Base-by-base conservation (phyloP, 2,797 vertebrate genomes). In the Sternarchorhynchus goeldii region DNA sequence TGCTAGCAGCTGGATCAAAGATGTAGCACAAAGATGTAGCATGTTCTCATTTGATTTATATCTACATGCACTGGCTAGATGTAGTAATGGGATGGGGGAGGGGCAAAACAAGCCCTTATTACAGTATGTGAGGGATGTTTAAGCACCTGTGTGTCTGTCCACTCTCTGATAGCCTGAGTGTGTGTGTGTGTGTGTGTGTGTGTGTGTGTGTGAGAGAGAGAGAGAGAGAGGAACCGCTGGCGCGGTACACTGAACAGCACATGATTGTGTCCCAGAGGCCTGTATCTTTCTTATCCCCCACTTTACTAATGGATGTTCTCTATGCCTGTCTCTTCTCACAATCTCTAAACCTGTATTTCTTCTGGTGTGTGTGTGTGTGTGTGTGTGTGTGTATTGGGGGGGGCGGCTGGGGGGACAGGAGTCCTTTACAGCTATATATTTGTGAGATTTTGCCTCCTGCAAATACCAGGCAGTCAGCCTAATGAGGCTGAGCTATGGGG, bases 401-500 rank as follows among this genome's bases (percentile, higher is more conserved):
- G 6, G 41, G 3, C 8, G 41, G 68, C 31, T 0, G 62, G 14
- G 1, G 18, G 21, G 59, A 41, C 45, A 55, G 31, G 50, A 20
- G 62, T 36, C 14, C 25, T 58, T 66, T 8, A 45, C 36, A 80
- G 73, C 86, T 82, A 88, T 88, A 91, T 92, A 89, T 93, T 90
- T 90, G 90, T 89, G 90, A 91, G 91, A 89, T 77, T 87, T 88
- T 85, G 87, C 90, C 85, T 89, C 88, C 82, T 84, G 89, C 88
- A 92, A 91, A 91, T 92, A 92, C 91, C 92, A 90, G 90, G 88
- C 89, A 90, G 90, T 88, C 90, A 82, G 86, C 88, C 92, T 93
- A 94, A 93, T 93, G 92, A 94, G 92, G 88, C 92, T 93, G 91
- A 92, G 91, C 91, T 91, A 91, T 91, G 90, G 90, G 89, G 86